phyloP scores from a whole-genome alignment of 1,140 invertebrate species.

The Lordiphosa stackelbergi region DNA sequence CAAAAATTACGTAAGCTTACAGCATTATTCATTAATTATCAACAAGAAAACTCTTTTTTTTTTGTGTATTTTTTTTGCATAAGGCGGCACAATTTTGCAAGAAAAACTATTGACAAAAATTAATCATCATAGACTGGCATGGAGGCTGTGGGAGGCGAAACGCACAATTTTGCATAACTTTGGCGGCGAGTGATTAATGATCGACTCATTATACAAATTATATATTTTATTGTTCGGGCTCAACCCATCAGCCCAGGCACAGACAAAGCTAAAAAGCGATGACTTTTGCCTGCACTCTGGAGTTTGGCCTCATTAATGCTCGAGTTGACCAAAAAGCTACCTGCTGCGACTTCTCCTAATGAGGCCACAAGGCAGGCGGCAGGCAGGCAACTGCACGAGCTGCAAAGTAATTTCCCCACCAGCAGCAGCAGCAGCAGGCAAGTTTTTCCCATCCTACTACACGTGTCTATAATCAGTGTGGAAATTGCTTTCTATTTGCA shows the following conservation, averaged over 20 bases:
- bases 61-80: slow-evolving; percentile 26
- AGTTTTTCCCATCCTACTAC: neutral
- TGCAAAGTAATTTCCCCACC: slow-evolving; percentile 34
- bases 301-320: too few relatives aligned
- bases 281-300: too few relatives aligned
- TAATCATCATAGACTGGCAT: slow-evolving; percentile 4
- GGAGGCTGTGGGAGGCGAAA: slow-evolving; percentile 2
- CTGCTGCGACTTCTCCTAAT: slow-evolving; percentile 28
- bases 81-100: slow-evolving; percentile 8
- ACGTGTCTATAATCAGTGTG: slow-evolving; percentile 55
- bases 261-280: neutral
- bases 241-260: slow-evolving; percentile 15
- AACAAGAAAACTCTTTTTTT: slow-evolving; percentile 14
- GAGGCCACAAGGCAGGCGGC: slow-evolving; percentile 42
- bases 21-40: slow-evolving; percentile 49
- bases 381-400: slow-evolving; percentile 43
- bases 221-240: slow-evolving; percentile 38
- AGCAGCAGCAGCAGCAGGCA: neutral
- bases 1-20: too few relatives aligned
- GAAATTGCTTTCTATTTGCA: slow-evolving; percentile 62
- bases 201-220: slow-evolving; percentile 62
- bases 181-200: slow-evolving; percentile 59
- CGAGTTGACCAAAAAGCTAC: neutral
- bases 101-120: slow-evolving; percentile 11
- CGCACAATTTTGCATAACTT: slow-evolving; percentile 21